phyloP scores from a whole-genome alignment of 64 coral and sea anemone genomes.

The Montipora cactus region DNA sequence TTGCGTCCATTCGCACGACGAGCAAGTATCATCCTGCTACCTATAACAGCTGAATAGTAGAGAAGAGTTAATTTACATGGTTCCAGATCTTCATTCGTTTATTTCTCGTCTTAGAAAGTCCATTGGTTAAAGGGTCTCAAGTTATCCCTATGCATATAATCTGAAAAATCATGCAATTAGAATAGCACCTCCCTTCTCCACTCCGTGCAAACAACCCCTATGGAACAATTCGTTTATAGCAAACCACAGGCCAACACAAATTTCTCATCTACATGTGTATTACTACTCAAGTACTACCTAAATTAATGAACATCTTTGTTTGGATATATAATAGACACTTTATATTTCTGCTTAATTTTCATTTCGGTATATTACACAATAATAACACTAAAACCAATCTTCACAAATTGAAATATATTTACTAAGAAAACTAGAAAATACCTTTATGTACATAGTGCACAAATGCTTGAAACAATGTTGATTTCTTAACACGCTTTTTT shows the following conservation, averaged over 20 bases:
- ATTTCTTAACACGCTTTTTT: not conserved
- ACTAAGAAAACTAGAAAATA: not conserved
- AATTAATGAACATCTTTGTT: not conserved
- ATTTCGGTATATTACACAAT: slow-evolving; percentile 27
- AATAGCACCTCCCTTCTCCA: no score
- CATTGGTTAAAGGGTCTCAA: no score
- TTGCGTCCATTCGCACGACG: no score
- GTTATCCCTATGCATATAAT: no score
- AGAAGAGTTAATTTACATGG: no score
- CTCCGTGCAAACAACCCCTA: no score
- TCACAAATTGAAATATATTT: not conserved
- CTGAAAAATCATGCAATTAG: no score
- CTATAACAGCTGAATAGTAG: no score
- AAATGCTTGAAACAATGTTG: not conserved
- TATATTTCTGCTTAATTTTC: slow-evolving; percentile 4
- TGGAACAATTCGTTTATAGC: not conserved
- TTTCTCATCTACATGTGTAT: not conserved
- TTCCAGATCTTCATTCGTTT: no score
- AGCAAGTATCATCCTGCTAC: no score
- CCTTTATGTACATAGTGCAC: not conserved
- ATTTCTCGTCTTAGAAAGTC: no score
- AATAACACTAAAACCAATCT: slow-evolving; percentile 25
- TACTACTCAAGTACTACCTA: not conserved
- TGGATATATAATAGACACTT: slow-evolving; percentile 4
- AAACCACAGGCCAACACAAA: not conserved